phyloP scores from a whole-genome alignment of 2,797 vertebrate genomes.

The Tauraco hartlaubi region DNA sequence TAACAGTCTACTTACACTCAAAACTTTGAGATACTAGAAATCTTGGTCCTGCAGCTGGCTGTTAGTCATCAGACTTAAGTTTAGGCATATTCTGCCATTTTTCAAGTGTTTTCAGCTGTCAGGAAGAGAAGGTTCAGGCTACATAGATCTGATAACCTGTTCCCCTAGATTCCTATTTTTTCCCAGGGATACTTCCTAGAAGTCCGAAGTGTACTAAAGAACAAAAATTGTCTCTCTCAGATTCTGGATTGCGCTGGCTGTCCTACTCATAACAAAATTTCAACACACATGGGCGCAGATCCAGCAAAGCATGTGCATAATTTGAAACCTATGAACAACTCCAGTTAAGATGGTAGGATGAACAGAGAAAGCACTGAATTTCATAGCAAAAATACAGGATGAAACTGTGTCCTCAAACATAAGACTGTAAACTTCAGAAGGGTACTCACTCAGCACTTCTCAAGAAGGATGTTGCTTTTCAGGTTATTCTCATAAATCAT shows the following conservation, averaged over 20 bases:
- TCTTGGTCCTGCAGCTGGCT: neutral
- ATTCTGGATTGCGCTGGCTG: constrained; percentile 12
- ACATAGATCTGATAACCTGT: neutral
- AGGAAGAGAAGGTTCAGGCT: neutral
- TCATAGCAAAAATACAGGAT: constrained; percentile 29
- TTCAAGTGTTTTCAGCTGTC: constrained; percentile 16
- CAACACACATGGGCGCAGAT: neutral
- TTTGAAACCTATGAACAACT: constrained; percentile 56
- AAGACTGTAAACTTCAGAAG: constrained; percentile 16
- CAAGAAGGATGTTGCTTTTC: constrained; percentile 4
- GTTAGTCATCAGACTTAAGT: neutral
- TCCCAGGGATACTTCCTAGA: neutral
- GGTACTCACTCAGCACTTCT: constrained; percentile 35
- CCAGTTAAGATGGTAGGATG: constrained; percentile 46
- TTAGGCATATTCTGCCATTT: neutral
- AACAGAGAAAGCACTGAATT: constrained; percentile 50
- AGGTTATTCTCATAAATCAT: constrained; percentile 25
- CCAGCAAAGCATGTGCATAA: constrained; percentile 56
- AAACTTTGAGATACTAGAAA: neutral
- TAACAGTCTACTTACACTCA: neutral
- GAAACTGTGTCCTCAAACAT: constrained; percentile 11
- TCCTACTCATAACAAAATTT: constrained; percentile 26
- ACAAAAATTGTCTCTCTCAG: neutral
- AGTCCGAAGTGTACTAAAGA: neutral
- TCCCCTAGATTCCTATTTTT: neutral